Percentiles rank a stretch among this genome's conserved stretches.
phyloP scores from a whole-genome alignment of 2,888 invertebrate species.

The Dorcus parallelipipedus region DNA sequence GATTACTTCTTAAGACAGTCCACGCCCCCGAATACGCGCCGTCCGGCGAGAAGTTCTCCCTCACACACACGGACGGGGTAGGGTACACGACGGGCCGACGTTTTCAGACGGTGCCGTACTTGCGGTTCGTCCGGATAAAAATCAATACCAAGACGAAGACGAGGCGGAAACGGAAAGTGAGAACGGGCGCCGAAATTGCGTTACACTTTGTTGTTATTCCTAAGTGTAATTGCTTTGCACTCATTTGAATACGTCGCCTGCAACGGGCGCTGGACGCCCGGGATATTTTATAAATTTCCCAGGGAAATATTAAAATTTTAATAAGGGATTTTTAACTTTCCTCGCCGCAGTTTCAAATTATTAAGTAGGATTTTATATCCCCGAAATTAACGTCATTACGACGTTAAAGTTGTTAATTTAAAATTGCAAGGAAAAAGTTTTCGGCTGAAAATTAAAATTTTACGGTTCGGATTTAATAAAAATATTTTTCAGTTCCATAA shows the following conservation, averaged over 20 bases:
- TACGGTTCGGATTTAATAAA: no score
- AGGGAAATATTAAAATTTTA: conserved; percentile 5
- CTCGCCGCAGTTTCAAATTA: no score
- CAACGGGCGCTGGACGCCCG: no score
- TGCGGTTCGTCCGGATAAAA: conserved; percentile 43
- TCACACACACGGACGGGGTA: conserved; percentile 2
- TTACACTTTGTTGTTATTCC: conserved; percentile 23
- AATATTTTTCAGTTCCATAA: no score
- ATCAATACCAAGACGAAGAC: conserved; percentile 35
- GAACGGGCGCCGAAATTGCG: conserved; percentile 27
- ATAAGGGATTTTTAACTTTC: background rate
- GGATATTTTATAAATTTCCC: background rate
- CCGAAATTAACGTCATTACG: conserved; percentile 5
- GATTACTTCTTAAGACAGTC: conserved; percentile 37
- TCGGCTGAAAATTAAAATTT: no score
- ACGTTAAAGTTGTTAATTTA: background rate
- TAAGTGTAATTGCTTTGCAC: conserved; percentile 21
- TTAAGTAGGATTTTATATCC: conserved; percentile 1
- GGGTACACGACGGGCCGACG: conserved; percentile 23
- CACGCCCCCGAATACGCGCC: conserved; percentile 31
- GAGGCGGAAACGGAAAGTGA: conserved; percentile 39
- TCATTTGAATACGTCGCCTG: conserved; percentile 19
- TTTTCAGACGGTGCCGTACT: conserved; percentile 38
- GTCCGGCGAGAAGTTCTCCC: background rate
- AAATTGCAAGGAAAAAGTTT: no score